A percentile compares a stretch with the other conserved stretches of the same genome.
Evolutionary conservation across 2,113 vertebrate species (phyloP).

Genomic region (Crotalus tigris): DNA sequence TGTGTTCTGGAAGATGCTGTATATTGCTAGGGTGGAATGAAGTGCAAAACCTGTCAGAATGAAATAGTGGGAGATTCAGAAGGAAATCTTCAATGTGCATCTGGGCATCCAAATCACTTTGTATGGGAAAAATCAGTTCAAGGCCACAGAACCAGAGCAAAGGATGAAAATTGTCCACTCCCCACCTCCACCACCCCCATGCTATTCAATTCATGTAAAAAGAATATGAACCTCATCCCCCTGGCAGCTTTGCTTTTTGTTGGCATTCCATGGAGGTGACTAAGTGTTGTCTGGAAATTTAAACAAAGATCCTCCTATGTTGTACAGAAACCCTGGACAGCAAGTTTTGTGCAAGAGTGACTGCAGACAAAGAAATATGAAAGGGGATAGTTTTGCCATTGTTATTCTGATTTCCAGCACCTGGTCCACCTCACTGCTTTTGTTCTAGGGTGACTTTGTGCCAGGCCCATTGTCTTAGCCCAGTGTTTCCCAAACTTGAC

Average conservation of each 20-base stretch:
- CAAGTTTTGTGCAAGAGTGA: not conserved
- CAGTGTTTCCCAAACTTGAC: no score
- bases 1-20: not conserved
- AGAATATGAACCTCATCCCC: not conserved
- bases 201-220: not conserved
- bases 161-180: not conserved
- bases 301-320: not conserved
- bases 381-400: not conserved
- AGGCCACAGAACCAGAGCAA: not conserved
- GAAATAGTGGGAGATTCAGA: not conserved
- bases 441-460: not conserved
- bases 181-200: not conserved
- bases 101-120: not conserved
- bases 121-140: not conserved
- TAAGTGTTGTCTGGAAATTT: not conserved
- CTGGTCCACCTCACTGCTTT: not conserved
- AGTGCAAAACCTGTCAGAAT: not conserved
- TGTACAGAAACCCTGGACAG: not conserved
- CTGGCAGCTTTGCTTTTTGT: not conserved
- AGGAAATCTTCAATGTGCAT: not conserved
- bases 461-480: not conserved
- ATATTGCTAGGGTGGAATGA: not conserved
- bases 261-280: not conserved
- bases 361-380: not conserved
- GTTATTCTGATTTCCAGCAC: not conserved